A percentile compares a stretch with the other conserved stretches of the same genome.
Conservation (phyloP, 1,140 invertebrate genomes). For the Drosophila bocqueti region DNA sequence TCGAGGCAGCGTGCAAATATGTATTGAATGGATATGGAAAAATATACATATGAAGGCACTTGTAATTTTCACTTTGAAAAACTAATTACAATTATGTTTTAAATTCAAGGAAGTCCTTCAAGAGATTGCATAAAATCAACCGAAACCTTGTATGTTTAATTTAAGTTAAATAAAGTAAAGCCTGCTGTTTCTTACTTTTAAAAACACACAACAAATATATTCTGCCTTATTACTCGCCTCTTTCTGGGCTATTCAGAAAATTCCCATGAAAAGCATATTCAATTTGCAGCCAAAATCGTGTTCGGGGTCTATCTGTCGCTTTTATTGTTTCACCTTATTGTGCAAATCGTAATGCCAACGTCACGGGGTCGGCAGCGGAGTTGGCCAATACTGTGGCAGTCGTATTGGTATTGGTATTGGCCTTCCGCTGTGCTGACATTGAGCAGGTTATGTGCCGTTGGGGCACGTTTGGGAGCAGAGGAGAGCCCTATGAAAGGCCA, state of each 20-base stretch:
- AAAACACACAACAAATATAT: too few species aligned
- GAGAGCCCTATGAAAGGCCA: conserved; percentile 69
- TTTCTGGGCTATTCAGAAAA: not conserved
- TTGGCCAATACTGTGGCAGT: conserved; percentile 4
- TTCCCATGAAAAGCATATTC: conserved; percentile 23
- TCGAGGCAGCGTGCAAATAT: not conserved
- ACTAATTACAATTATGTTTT: conserved; percentile 5
- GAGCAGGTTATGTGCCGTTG: conserved; percentile 63
- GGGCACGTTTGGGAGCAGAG: conserved; percentile 60
- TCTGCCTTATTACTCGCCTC: conserved; percentile 4
- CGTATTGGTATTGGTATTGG: conserved; percentile 27
- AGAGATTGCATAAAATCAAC: not conserved
- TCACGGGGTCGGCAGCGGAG: conserved; percentile 3
- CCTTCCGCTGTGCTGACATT: conserved; percentile 57
- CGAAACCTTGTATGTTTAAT: too few species aligned
- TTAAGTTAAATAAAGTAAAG: not conserved
- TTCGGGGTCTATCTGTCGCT: conserved; percentile 33
- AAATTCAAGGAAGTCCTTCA: not conserved
- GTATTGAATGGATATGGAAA: conserved; percentile 1
- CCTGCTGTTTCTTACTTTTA: not conserved
- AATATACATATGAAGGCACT: not conserved
- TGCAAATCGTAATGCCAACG: conserved; percentile 43
- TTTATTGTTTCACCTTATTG: conserved; percentile 51
- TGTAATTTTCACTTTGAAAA: not conserved
- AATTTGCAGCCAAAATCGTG: conserved; percentile 42